A percentile compares a stretch with the other conserved stretches of the same genome.
Evolutionary conservation across 2,888 invertebrate species (phyloP).

Genomic region (Zonitis immaculata): DNA sequence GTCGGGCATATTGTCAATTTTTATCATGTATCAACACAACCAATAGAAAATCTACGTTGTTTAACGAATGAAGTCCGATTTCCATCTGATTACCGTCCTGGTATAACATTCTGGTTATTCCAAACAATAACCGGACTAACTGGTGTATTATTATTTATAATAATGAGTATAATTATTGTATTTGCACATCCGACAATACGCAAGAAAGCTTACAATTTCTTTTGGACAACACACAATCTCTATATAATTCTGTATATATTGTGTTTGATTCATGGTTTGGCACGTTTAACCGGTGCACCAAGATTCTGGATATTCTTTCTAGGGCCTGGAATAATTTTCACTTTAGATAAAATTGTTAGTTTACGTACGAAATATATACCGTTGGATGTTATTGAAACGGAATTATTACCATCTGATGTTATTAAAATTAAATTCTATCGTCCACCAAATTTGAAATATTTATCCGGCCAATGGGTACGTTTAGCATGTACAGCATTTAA

Average conservation of each 20-base stretch:
- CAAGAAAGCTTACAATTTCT: constrained; percentile 90
- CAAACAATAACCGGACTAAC: constrained; percentile 89
- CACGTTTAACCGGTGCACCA: constrained; percentile 85
- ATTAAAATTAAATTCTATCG: constrained; percentile 93
- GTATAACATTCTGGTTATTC: constrained; percentile 93
- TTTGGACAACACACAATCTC: constrained; percentile 90
- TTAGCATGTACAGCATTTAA: constrained; percentile 86
- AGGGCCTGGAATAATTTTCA: constrained; percentile 84
- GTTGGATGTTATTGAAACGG: constrained; percentile 88
- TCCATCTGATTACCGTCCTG: constrained; percentile 89
- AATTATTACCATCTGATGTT: constrained; percentile 88
- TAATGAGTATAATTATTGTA: constrained; percentile 94
- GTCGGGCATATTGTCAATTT: constrained; percentile 96
- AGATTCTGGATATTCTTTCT: constrained; percentile 93
- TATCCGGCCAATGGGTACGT: constrained; percentile 93
- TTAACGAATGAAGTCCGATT: constrained; percentile 92
- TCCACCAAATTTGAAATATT: constrained; percentile 90
- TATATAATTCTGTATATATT: constrained; percentile 82
- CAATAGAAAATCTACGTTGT: constrained; percentile 85
- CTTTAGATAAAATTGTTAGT: constrained; percentile 88
- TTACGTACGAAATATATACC: constrained; percentile 87
- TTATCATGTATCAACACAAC: constrained; percentile 95
- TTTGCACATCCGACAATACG: constrained; percentile 92
- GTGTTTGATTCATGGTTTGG: constrained; percentile 84
- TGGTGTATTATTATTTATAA: constrained; percentile 80